phyloP scores from a whole-genome alignment of 2,888 invertebrate species.

The Drosophila acutilabella region DNA sequence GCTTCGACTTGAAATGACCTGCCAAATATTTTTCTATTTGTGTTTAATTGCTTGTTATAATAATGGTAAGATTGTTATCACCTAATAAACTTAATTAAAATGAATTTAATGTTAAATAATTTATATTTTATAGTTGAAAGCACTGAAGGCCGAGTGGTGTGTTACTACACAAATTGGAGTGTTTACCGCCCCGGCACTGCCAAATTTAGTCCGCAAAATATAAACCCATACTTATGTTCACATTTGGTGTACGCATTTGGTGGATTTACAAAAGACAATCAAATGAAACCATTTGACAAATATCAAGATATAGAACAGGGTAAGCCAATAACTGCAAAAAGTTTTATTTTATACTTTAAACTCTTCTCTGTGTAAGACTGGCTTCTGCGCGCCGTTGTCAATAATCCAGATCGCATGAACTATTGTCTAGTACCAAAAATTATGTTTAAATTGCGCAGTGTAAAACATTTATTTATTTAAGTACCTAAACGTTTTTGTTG shows the following conservation, averaged over 20 bases:
- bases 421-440: too few relatives aligned
- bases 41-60: too few relatives aligned
- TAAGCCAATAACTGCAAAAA: conserved; percentile 81
- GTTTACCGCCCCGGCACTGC: conserved; percentile 96
- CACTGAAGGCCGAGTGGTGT: conserved; percentile 91
- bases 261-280: conserved; percentile 95
- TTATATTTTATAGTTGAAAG: conserved; percentile 72
- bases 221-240: conserved; percentile 97
- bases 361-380: too few relatives aligned
- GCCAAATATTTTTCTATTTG: conserved; percentile 82
- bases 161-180: conserved; percentile 97
- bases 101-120: too few relatives aligned
- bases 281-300: conserved; percentile 96
- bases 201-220: conserved; percentile 96
- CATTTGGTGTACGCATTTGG: conserved; percentile 97
- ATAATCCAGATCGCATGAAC: too few relatives aligned
- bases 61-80: too few relatives aligned
- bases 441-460: too few relatives aligned
- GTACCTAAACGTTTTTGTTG: too few relatives aligned
- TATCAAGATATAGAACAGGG: conserved; percentile 98
- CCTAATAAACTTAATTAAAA: too few relatives aligned
- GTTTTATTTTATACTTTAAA: neutral
- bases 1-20: conserved; percentile 84
- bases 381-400: too few relatives aligned
- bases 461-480: too few relatives aligned